Conservation (phyloP, 2,797 vertebrate genomes). For the Salarias fasciatus region DNA sequence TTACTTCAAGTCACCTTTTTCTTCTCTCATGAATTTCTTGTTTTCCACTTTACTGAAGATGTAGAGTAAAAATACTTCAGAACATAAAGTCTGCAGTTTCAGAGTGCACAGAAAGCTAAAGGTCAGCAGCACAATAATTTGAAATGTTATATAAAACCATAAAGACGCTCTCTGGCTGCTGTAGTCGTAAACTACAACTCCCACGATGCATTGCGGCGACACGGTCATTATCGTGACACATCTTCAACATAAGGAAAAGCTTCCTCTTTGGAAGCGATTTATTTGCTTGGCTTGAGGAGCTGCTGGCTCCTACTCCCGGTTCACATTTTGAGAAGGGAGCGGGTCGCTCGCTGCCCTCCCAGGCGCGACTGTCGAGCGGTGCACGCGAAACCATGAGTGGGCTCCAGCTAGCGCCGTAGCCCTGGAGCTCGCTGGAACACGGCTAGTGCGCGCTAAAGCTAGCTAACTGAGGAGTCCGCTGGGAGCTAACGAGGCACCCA, state of each 20-base stretch:
- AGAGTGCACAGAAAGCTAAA: too few relatives aligned
- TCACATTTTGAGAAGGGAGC: constrained; percentile 16
- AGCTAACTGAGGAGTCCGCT: constrained; percentile 44
- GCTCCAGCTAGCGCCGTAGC: constrained; percentile 36
- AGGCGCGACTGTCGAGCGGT: not conserved
- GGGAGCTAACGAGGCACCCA: not conserved
- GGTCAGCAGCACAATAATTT: too few relatives aligned
- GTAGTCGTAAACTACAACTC: constrained; percentile 58
- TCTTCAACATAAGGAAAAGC: constrained; percentile 74
- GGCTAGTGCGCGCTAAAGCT: constrained; percentile 64
- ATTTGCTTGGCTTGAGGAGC: constrained; percentile 62
- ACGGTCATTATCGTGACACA: constrained; percentile 75
- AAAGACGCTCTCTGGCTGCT: too few relatives aligned
- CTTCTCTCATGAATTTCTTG: too few relatives aligned
- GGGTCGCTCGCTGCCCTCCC: not conserved
- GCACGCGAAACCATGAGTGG: constrained; percentile 11
- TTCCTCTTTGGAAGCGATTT: constrained; percentile 65
- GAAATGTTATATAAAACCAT: too few relatives aligned
- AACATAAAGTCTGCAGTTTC: too few relatives aligned
- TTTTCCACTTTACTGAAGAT: too few relatives aligned
- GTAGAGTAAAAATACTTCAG: too few relatives aligned
- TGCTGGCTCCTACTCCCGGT: constrained; percentile 38
- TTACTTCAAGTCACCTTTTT: too few relatives aligned
- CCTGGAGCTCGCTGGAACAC: constrained; percentile 31
- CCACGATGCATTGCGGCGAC: constrained; percentile 73